These are phyloP conservation scores for Cuniculus paca DNA, from an alignment of 2,797 vertebrate genomes.

Conservation along the genomic window DNA sequence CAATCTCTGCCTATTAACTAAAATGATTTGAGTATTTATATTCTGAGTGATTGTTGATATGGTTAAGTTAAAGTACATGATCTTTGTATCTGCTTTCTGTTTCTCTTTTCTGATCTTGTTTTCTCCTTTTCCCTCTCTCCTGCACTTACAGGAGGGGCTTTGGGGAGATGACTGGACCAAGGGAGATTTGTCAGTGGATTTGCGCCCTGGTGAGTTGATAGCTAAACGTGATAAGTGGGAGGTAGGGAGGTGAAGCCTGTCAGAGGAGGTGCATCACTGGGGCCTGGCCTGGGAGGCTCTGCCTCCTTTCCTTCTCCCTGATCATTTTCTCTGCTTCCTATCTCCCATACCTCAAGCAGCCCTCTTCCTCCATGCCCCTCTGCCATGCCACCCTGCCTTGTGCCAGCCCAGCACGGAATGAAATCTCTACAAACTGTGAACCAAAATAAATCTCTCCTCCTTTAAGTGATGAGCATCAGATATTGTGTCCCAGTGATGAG, in stretches of 20 bases:
- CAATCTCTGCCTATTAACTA: not conserved
- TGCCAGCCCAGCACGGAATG: not conserved
- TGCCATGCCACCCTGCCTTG: not conserved
- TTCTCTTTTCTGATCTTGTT: constrained; percentile 1
- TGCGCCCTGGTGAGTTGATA: not conserved
- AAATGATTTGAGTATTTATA: not conserved
- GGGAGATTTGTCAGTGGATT: not conserved
- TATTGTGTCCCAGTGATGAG: not conserved
- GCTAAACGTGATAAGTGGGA: not conserved
- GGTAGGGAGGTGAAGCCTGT: not conserved
- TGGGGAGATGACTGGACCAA: not conserved
- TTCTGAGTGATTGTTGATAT: not conserved
- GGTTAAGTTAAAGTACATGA: not conserved
- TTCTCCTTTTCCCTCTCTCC: not conserved
- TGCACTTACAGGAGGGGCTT: not conserved
- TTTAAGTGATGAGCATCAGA: not conserved
- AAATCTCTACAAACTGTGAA: not conserved
- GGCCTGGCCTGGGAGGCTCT: not conserved
- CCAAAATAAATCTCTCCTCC: not conserved
- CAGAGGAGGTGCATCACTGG: not conserved
- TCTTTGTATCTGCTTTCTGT: not conserved
- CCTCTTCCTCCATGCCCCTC: not conserved
- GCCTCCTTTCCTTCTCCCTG: not conserved
- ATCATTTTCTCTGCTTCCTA: not conserved
- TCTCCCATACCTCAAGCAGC: not conserved